Conservation (phyloP, 1,140 invertebrate species). For the Sinonovacula constricta region DNA sequence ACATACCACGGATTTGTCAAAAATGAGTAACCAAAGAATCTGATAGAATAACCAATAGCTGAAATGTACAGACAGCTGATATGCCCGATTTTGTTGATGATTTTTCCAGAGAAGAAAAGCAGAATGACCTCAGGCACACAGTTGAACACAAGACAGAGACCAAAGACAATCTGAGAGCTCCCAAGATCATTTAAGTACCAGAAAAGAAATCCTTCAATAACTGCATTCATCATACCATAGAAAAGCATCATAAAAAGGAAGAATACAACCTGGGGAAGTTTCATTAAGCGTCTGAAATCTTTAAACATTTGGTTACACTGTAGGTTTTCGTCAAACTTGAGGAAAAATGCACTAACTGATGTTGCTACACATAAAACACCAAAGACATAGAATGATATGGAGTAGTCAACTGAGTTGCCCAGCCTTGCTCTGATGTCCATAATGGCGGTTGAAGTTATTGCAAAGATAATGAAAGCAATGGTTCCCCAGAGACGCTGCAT, state of each 20-base stretch:
- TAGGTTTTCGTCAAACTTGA: slow-evolving; percentile 58
- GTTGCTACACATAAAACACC: slow-evolving; percentile 54
- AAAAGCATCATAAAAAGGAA: slow-evolving; percentile 88
- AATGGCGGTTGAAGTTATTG: slow-evolving; percentile 66
- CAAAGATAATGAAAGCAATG: slow-evolving; percentile 59
- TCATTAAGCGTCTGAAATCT: slow-evolving; percentile 55
- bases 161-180: too few species aligned
- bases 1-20: too few species aligned
- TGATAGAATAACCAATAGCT: too few species aligned
- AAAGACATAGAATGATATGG: slow-evolving; percentile 69
- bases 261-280: slow-evolving; percentile 35
- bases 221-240: slow-evolving; percentile 89
- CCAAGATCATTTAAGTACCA: slow-evolving; percentile 90
- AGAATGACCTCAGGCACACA: too few species aligned
- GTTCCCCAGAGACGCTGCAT: slow-evolving; percentile 64
- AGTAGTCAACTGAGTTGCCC: slow-evolving; percentile 57
- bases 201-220: slow-evolving; percentile 94
- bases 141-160: too few species aligned
- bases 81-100: slow-evolving; percentile 91
- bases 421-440: slow-evolving; percentile 62
- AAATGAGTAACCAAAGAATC: too few species aligned
- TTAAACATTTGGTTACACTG: too few species aligned
- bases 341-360: slow-evolving; percentile 55
- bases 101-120: too few species aligned
- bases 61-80: too few species aligned